Evolutionary conservation across 2,888 invertebrate species (phyloP).

Genomic region (Xylocampa areola): DNA sequence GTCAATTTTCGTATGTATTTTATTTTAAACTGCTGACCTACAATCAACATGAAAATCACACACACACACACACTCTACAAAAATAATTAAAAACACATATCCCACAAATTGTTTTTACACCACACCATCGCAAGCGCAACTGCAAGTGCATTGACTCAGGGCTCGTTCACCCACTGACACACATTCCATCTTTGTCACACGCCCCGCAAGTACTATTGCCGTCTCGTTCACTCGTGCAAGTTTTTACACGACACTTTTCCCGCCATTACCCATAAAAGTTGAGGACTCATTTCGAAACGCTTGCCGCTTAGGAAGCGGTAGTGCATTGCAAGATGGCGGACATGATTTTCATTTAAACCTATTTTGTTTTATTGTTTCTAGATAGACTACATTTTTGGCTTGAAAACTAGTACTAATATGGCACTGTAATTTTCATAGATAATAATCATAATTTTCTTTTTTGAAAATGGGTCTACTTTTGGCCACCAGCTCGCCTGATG

Average conservation of each 20-base stretch:
- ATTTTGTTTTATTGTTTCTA: too few relatives aligned
- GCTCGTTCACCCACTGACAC: conserved; percentile 83
- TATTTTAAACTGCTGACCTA: too few relatives aligned
- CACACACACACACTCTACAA: conserved; percentile 1
- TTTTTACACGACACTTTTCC: conserved; percentile 81
- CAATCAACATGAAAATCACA: conserved; percentile 26
- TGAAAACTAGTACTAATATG: too few relatives aligned
- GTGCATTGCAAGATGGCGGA: conserved; percentile 51
- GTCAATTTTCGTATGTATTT: too few relatives aligned
- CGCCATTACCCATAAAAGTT: conserved; percentile 78
- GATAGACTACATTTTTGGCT: too few relatives aligned
- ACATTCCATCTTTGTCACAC: conserved; percentile 74
- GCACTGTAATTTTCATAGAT: too few relatives aligned
- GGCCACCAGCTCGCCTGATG: too few relatives aligned
- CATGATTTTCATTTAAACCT: conserved; percentile 11
- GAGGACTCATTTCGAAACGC: conserved; percentile 75
- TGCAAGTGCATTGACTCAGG: conserved; percentile 80
- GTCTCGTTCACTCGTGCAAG: conserved; percentile 67
- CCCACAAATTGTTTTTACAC: conserved; percentile 44
- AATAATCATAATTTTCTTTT: too few relatives aligned
- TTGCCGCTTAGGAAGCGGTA: conserved; percentile 56
- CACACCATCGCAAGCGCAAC: conserved; percentile 35
- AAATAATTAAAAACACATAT: conserved; percentile 48
- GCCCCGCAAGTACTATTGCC: conserved; percentile 38
- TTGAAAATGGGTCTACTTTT: too few relatives aligned